phyloP scores from a whole-genome alignment of 2,888 invertebrate species.

The Lasioglossum leucozonium region DNA sequence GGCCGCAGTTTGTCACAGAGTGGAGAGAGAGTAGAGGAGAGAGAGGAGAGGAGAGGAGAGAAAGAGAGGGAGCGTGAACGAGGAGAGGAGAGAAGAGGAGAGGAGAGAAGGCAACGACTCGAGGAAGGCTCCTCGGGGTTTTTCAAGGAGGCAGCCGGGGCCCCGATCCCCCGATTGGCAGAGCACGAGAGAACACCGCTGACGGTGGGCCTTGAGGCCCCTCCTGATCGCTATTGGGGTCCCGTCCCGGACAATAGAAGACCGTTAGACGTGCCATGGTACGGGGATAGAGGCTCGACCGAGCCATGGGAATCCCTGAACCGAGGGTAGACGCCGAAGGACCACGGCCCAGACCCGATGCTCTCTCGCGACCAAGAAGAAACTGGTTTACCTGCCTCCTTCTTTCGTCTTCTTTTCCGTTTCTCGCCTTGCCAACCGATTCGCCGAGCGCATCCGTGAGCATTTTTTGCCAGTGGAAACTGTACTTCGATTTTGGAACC shows the following conservation, averaged over 20 bases:
- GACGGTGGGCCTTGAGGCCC: slow-evolving; percentile 47
- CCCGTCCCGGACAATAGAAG: slow-evolving; percentile 63
- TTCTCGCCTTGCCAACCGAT: slow-evolving; percentile 40
- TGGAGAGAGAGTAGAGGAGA: not conserved
- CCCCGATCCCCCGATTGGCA: slow-evolving; percentile 41
- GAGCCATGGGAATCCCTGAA: slow-evolving; percentile 68
- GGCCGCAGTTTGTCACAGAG: slow-evolving; percentile 48
- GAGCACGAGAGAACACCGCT: slow-evolving; percentile 33
- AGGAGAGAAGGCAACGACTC: slow-evolving; percentile 21
- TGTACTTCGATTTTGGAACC: not conserved
- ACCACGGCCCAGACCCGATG: slow-evolving; percentile 58
- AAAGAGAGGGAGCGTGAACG: not conserved
- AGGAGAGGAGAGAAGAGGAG: not conserved
- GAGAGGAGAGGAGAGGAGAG: not conserved
- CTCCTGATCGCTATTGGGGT: slow-evolving; percentile 63
- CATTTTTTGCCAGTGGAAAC: slow-evolving; percentile 11
- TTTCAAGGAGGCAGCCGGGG: slow-evolving; percentile 21
- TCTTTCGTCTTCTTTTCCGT: slow-evolving; percentile 59
- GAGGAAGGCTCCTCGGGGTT: slow-evolving; percentile 33
- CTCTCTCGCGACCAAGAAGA: slow-evolving; percentile 50
- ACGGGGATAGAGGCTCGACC: slow-evolving; percentile 46
- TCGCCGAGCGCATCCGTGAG: not conserved
- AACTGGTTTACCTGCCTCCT: slow-evolving; percentile 71
- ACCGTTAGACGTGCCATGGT: slow-evolving; percentile 69
- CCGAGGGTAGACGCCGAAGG: slow-evolving; percentile 61